Evolutionary conservation across 2,797 vertebrate genomes (phyloP).

Genomic region (Oceanodroma leucorhoa): DNA sequence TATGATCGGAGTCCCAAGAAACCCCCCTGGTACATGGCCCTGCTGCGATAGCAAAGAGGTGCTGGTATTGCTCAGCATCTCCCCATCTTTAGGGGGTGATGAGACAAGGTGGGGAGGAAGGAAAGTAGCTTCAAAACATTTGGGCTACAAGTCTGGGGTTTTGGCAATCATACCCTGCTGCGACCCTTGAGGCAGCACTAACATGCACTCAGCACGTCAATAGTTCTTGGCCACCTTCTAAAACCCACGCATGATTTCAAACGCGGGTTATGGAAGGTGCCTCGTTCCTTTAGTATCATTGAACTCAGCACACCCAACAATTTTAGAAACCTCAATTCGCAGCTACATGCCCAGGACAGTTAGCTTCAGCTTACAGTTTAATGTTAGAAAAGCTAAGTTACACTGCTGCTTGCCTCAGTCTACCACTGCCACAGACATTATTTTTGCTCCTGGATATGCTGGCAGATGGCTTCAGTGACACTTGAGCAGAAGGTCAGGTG

Average conservation of each 20-base stretch:
- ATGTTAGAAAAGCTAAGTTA: not conserved
- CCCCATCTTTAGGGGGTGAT: not conserved
- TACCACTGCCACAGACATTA: not conserved
- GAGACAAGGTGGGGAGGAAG: not conserved
- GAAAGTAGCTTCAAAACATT: not conserved
- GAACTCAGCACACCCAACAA: not conserved
- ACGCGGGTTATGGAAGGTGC: not conserved
- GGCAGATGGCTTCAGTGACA: not conserved
- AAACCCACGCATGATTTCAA: not conserved
- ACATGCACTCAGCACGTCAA: not conserved
- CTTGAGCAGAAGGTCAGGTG: not conserved
- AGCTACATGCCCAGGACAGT: not conserved
- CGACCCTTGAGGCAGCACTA: not conserved
- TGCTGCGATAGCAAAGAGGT: accelerated
- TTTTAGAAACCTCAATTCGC: not conserved
- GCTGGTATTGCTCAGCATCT: not conserved
- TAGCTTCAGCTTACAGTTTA: not conserved
- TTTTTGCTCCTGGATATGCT: not conserved
- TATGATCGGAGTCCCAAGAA: not conserved
- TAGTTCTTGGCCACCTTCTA: not conserved
- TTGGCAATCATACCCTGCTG: not conserved
- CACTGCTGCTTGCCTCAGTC: not conserved
- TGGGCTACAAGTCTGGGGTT: not conserved
- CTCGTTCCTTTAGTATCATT: not conserved
- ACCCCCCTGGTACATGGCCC: accelerated